phyloP scores from a whole-genome alignment of 2,113 vertebrate species.

The Mustelus asterias region DNA sequence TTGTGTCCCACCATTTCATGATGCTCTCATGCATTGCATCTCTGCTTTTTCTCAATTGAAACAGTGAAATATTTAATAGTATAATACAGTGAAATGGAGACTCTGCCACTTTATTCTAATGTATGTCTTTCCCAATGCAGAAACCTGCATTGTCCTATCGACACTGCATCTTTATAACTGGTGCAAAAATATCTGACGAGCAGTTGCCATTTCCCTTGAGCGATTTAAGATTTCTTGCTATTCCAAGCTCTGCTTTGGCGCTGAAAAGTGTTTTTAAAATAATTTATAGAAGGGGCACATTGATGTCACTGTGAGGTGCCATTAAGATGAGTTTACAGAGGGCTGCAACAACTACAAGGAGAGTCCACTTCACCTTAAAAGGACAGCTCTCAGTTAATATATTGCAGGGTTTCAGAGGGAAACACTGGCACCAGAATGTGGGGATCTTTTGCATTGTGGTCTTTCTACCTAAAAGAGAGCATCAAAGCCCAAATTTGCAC shows the following conservation, averaged over 20 bases:
- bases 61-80: background rate
- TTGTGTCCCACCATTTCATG: background rate
- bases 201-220: background rate
- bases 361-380: background rate
- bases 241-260: background rate
- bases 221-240: background rate
- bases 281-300: background rate
- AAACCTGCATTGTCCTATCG: background rate
- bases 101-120: background rate
- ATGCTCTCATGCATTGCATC: background rate
- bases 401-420: background rate
- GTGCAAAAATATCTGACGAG: background rate
- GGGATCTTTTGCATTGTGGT: no score
- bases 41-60: background rate
- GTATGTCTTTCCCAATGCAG: background rate
- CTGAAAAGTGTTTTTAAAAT: background rate
- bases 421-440: background rate
- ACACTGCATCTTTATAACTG: background rate
- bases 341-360: background rate
- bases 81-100: background rate
- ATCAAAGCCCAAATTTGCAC: background rate
- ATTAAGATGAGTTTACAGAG: background rate
- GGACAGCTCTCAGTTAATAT: background rate
- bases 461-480: background rate
- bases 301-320: background rate